Percentiles rank a stretch among this genome's conserved stretches.
phyloP scores from a whole-genome alignment of 2,797 vertebrate genomes.

The Sebastes itinus region DNA sequence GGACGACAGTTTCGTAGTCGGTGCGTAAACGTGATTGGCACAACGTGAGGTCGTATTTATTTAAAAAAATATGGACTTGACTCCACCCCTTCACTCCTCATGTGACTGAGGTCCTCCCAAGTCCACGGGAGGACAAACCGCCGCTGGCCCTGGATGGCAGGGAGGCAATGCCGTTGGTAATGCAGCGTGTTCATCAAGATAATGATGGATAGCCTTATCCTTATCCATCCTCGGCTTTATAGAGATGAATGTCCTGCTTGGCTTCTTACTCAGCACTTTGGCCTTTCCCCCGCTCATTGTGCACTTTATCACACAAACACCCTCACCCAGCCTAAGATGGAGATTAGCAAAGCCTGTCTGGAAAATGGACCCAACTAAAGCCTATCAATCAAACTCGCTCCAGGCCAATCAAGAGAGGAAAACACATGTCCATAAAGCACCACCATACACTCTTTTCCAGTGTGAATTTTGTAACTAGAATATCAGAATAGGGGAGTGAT shows the following conservation, averaged over 20 bases:
- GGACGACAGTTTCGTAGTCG: fast-evolving
- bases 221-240: slow-evolving; percentile 65
- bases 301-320: slow-evolving; percentile 81
- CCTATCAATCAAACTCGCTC: slow-evolving; percentile 78
- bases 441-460: slow-evolving; percentile 20
- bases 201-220: slow-evolving; percentile 86
- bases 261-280: slow-evolving; percentile 86
- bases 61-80: background rate
- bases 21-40: background rate
- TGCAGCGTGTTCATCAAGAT: slow-evolving; percentile 82
- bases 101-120: slow-evolving; percentile 65
- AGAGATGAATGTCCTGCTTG: slow-evolving; percentile 84
- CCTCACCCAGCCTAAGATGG: slow-evolving; percentile 67
- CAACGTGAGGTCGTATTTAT: background rate
- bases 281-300: slow-evolving; percentile 68
- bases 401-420: slow-evolving; percentile 31
- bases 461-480: slow-evolving; percentile 71
- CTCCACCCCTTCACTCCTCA: background rate
- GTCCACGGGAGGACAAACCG: slow-evolving; percentile 77
- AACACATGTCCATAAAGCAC: slow-evolving; percentile 26
- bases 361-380: slow-evolving; percentile 83
- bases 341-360: slow-evolving; percentile 81
- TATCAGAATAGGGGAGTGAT: slow-evolving; percentile 59
- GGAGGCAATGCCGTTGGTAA: slow-evolving; percentile 68
- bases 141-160: slow-evolving; percentile 72